A percentile compares a stretch with the other conserved stretches of the same genome.
Evolutionary conservation across 2,888 invertebrate species (phyloP).

Genomic region (Heliconius ethilla): DNA sequence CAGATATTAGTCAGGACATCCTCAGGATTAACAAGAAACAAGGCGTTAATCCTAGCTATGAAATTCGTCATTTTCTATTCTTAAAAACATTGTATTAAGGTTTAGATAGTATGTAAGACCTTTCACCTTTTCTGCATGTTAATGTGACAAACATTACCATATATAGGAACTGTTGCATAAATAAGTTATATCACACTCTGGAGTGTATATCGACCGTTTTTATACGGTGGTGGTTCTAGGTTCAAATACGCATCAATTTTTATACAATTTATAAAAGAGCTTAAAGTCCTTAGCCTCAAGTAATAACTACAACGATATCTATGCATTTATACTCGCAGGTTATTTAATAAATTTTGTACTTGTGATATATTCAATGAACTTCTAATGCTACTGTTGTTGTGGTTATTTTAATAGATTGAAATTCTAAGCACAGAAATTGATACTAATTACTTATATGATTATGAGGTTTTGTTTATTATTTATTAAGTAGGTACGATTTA

Average conservation of each 20-base stretch:
- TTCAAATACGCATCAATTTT: neutral
- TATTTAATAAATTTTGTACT: no score
- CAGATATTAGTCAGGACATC: no score
- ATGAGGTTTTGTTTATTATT: no score
- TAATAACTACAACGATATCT: no score
- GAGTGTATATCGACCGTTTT: neutral
- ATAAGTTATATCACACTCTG: neutral
- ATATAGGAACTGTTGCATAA: conserved; percentile 4
- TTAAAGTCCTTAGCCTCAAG: no score
- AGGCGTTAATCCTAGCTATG: neutral
- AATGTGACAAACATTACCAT: conserved; percentile 2
- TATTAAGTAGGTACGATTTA: no score
- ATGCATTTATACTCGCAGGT: no score
- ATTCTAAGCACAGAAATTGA: neutral
- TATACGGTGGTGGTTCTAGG: neutral
- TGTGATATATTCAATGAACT: neutral
- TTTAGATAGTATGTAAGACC: neutral
- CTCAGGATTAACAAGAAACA: no score
- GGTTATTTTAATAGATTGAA: neutral
- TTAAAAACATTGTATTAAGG: neutral
- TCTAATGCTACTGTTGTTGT: conserved; percentile 6
- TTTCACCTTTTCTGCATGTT: conserved; percentile 1
- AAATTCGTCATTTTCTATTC: neutral
- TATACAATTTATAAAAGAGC: neutral
- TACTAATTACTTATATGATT: neutral